phyloP scores from a whole-genome alignment of 2,113 vertebrate species.

The Dipodomys merriami region DNA sequence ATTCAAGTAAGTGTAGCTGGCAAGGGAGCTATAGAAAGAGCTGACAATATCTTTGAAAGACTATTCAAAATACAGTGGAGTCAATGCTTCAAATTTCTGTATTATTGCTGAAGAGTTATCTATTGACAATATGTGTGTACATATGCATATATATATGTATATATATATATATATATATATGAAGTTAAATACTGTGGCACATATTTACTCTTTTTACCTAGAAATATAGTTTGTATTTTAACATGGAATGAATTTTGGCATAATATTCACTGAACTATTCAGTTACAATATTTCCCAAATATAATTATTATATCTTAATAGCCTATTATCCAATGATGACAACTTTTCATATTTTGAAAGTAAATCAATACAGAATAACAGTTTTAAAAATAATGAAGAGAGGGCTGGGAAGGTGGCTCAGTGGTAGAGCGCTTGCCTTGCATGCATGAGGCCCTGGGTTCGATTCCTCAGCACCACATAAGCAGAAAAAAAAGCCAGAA shows the following conservation, averaged over 20 bases:
- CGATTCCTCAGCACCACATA: too few relatives aligned
- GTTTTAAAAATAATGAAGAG: background rate
- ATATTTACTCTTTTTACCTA: background rate
- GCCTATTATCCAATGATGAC: background rate
- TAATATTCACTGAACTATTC: slow-evolving; percentile 43
- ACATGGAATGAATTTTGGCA: slow-evolving; percentile 17
- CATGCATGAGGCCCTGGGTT: too few relatives aligned
- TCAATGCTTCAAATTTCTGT: background rate
- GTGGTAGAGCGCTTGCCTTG: too few relatives aligned
- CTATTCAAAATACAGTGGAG: background rate
- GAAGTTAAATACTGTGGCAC: slow-evolving; percentile 6
- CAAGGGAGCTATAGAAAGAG: background rate
- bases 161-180: background rate
- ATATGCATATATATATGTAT: too few relatives aligned
- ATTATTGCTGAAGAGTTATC: slow-evolving; percentile 12
- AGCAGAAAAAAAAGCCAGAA: too few relatives aligned
- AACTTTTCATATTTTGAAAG: slow-evolving; percentile 10
- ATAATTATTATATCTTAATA: slow-evolving; percentile 59
- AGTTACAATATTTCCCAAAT: slow-evolving; percentile 46
- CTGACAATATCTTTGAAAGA: slow-evolving; percentile 26
- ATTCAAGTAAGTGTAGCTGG: background rate
- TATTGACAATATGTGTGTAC: background rate
- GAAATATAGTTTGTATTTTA: slow-evolving; percentile 15
- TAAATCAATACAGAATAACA: slow-evolving; percentile 41
- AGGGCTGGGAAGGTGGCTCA: too few relatives aligned